Conservation (phyloP, 2,888 invertebrate species). For the Patella caerulea region DNA sequence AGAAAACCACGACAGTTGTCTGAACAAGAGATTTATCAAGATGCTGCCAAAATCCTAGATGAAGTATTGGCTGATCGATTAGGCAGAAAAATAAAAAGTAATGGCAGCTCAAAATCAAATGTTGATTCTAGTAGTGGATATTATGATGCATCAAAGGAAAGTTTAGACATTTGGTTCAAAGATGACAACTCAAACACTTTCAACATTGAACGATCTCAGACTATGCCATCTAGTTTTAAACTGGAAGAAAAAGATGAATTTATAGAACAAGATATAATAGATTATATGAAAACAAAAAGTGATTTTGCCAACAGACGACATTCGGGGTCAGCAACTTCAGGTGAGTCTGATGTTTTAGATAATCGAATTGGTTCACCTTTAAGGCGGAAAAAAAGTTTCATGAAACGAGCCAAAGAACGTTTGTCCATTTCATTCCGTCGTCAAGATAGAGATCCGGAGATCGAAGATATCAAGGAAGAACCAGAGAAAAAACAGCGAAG, state of each 20-base stretch:
- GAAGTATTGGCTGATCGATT: conserved; percentile 51
- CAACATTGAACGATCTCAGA: conserved; percentile 15
- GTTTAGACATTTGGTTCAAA: not conserved
- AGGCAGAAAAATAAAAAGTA: conserved; percentile 13
- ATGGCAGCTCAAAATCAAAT: conserved; percentile 8
- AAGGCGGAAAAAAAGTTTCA: conserved; percentile 55
- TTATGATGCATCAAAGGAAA: conserved; percentile 17
- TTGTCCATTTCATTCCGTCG: conserved; percentile 41
- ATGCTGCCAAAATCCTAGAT: conserved; percentile 55
- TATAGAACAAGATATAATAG: conserved; percentile 7
- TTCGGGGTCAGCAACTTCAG: conserved; percentile 23
- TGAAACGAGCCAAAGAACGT: conserved; percentile 53
- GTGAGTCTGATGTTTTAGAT: conserved; percentile 32
- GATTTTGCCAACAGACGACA: not conserved
- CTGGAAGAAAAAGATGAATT: conserved; percentile 11
- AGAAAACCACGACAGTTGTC: conserved; percentile 17
- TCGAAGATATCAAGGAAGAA: conserved; percentile 20
- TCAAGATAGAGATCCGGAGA: conserved; percentile 35
- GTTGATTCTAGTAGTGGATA: conserved; percentile 18
- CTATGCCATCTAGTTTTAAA: conserved; percentile 22
- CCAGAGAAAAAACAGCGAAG: conserved; percentile 13
- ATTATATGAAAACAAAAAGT: conserved; percentile 2
- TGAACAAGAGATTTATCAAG: conserved; percentile 45
- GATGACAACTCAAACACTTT: conserved; percentile 10
- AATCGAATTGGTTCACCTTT: conserved; percentile 17